Evolutionary conservation across 1,140 invertebrate genomes (phyloP), one percentile per base, ranked within the genome.

Genomic region (Aphis gossypii): DNA sequence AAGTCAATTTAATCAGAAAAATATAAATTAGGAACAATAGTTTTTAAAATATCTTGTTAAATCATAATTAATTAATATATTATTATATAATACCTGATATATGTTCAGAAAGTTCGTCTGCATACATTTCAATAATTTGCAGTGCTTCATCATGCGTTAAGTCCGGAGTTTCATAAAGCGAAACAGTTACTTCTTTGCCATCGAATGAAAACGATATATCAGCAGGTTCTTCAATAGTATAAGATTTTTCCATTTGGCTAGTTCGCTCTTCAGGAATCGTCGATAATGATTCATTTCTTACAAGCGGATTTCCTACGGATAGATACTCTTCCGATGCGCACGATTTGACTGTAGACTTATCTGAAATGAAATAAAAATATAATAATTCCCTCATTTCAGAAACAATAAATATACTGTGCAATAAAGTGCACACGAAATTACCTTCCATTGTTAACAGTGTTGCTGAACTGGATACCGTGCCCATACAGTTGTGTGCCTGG

Each of bases 71-170:
- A 86, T 44, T 20, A 20, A 84, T 30, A 44, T 88, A 1, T 68
- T 56, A 56, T 56, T 6, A 20, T 68, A 9, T 90, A 8, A n/a
- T 76, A 97, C 96, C 96, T 94, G 98, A 97, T 9, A 98, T 96
- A 95, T 98, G 97, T 95, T 98, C 98, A 0, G 98, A 98, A 88
- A 98, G 96, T 95, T 99, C 97, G 95, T 99, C 98, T 0, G 98
- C 98, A 95, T 98, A 99, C 97, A 98, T 98, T 96, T 99, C 98
- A 1, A 98, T 97, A 94, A 99, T 98, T 95, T 98, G 97, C 25
- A 98, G 95, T 0, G 98, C 98, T 96, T 99, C 98, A 95, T 98
- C 97, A 95, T 98, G 98, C 0, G 98, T 98, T 30, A 98, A 96
- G 95, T 99, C 98, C 2, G 98, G 98, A 2, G 98, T 98, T 96